phyloP scores from a whole-genome alignment of 1,140 invertebrate genomes.

The Leptinotarsa undecemlineata region DNA sequence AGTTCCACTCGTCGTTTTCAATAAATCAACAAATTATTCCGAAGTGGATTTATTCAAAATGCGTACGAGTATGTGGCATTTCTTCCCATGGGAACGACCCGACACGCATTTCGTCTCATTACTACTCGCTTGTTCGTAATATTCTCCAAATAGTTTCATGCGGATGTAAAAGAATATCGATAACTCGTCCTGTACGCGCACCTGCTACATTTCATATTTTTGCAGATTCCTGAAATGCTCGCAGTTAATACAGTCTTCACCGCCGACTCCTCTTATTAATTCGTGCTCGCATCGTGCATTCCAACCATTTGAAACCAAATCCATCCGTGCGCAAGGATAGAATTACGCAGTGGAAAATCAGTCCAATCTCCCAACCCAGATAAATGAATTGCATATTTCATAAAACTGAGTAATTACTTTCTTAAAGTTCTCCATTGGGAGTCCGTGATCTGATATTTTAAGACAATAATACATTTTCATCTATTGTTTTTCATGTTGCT shows the following conservation, averaged over 20 bases:
- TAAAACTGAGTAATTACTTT: no score
- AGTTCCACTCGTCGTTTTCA: no score
- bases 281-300: slow-evolving; percentile 38
- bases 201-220: slow-evolving; percentile 37
- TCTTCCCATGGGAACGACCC: slow-evolving; percentile 4
- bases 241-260: slow-evolving; percentile 45
- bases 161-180: slow-evolving; percentile 35
- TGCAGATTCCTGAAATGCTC: slow-evolving; percentile 41
- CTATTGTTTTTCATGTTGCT: no score
- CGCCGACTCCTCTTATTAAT: slow-evolving; percentile 42
- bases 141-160: slow-evolving; percentile 22
- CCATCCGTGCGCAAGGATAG: no score
- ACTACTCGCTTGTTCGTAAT: neutral
- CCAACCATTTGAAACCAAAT: slow-evolving; percentile 32
- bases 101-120: neutral
- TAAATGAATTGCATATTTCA: no score
- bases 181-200: slow-evolving; percentile 37
- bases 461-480: no score
- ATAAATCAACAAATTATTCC: no score
- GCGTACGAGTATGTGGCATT: neutral
- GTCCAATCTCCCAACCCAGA: no score
- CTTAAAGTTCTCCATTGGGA: no score
- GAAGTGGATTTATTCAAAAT: no score
- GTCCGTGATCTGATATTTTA: no score
- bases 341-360: no score